Evolutionary conservation across 2,113 vertebrate species (phyloP).

Genomic region (Monopterus albus): DNA sequence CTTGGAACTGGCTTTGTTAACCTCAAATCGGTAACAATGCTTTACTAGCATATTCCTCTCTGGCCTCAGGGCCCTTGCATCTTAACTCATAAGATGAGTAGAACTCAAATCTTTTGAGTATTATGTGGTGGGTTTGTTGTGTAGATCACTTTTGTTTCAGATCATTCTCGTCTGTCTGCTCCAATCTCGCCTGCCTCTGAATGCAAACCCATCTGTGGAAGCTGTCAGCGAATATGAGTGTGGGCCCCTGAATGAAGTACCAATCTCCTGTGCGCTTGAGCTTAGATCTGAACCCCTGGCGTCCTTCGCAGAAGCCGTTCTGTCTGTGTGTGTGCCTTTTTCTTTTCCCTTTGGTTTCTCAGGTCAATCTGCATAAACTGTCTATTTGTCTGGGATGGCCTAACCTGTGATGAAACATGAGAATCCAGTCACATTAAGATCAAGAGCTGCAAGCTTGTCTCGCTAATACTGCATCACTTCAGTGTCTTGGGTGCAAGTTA

Average conservation of each 20-base stretch:
- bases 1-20: slow-evolving; percentile 81
- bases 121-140: slow-evolving; percentile 83
- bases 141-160: slow-evolving; percentile 86
- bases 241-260: slow-evolving; percentile 82
- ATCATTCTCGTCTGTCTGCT: slow-evolving; percentile 82
- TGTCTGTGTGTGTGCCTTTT: slow-evolving; percentile 71
- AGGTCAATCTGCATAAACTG: slow-evolving; percentile 78
- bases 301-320: slow-evolving; percentile 73
- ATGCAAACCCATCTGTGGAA: slow-evolving; percentile 84
- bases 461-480: slow-evolving; percentile 82
- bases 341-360: slow-evolving; percentile 75
- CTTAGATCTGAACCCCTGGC: slow-evolving; percentile 75
- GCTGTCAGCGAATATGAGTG: slow-evolving; percentile 78
- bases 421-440: slow-evolving; percentile 82
- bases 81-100: slow-evolving; percentile 73
- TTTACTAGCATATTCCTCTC: slow-evolving; percentile 77
- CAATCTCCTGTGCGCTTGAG: slow-evolving; percentile 79
- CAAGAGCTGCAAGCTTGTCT: slow-evolving; percentile 83
- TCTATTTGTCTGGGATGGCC: slow-evolving; percentile 79
- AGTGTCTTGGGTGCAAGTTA: slow-evolving; percentile 83
- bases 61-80: slow-evolving; percentile 75
- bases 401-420: slow-evolving; percentile 83
- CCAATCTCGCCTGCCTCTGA: slow-evolving; percentile 82
- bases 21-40: slow-evolving; percentile 75
- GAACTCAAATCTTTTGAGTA: slow-evolving; percentile 70